phyloP scores from a whole-genome alignment of 2,797 vertebrate species.

The Gadopsis marmoratus region DNA sequence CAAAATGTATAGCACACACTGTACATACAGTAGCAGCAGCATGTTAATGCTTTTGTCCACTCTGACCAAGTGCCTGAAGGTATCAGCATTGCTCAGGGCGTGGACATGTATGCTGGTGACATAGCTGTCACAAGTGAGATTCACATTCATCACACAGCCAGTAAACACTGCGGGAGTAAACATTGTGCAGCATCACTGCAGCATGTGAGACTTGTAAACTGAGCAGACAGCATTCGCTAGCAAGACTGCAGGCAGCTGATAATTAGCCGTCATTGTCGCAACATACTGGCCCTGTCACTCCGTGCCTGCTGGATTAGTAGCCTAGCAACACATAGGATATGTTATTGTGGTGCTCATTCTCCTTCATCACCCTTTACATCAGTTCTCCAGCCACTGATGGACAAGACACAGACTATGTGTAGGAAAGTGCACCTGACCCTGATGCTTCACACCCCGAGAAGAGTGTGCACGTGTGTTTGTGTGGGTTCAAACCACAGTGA shows the following conservation, averaged over 20 bases:
- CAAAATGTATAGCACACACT: not conserved
- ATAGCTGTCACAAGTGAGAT: constrained; percentile 19
- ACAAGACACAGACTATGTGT: constrained; percentile 16
- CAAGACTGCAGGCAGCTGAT: constrained; percentile 58
- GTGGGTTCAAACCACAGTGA: not conserved
- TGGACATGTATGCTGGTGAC: constrained; percentile 7
- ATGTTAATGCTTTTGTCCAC: not conserved
- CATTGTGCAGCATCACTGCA: constrained; percentile 20
- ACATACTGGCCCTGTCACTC: constrained; percentile 45
- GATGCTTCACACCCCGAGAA: not conserved
- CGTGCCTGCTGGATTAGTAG: constrained; percentile 77
- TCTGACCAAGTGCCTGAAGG: not conserved
- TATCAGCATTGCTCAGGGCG: constrained; percentile 18
- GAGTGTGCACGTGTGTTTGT: not conserved
- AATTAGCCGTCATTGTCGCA: constrained; percentile 72
- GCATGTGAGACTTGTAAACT: constrained; percentile 15
- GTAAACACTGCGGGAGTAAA: constrained; percentile 40
- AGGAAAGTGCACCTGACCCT: constrained; percentile 21
- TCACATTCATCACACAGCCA: constrained; percentile 17
- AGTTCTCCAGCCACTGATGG: constrained; percentile 54
- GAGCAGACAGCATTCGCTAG: constrained; percentile 30
- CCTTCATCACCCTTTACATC: constrained; percentile 61
- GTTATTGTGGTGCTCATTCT: constrained; percentile 75
- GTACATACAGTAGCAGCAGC: too few species aligned
- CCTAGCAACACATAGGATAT: constrained; percentile 79